Evolutionary conservation across 2,888 invertebrate genomes (phyloP).

Genomic region (Amaurobius ferox): DNA sequence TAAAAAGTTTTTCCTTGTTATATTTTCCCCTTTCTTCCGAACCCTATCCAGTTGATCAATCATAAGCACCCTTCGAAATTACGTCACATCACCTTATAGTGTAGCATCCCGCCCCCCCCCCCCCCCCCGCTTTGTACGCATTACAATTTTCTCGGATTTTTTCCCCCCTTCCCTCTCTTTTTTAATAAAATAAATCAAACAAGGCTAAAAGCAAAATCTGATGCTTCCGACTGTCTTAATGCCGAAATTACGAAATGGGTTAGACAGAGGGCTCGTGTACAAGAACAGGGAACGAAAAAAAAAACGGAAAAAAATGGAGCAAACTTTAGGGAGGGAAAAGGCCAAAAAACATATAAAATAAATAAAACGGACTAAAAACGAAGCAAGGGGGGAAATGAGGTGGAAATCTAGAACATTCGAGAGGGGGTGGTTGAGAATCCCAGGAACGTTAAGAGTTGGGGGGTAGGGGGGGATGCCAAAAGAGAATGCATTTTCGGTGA

Average conservation of each 20-base stretch:
- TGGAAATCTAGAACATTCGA: slow-evolving; percentile 70
- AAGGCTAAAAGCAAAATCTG: slow-evolving; percentile 45
- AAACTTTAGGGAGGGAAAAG: slow-evolving; percentile 14
- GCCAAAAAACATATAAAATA: slow-evolving; percentile 21
- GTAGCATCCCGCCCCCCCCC: slow-evolving; percentile 55
- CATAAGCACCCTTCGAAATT: slow-evolving; percentile 70
- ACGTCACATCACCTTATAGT: slow-evolving; percentile 72
- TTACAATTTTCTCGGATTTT: slow-evolving; percentile 13
- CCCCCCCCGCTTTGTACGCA: not conserved
- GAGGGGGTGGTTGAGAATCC: slow-evolving; percentile 36
- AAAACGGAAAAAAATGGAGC: not conserved
- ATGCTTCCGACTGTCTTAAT: slow-evolving; percentile 69
- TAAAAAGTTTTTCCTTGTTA: not conserved
- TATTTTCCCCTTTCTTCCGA: not conserved
- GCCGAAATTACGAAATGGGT: slow-evolving; percentile 71
- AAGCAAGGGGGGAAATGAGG: slow-evolving; percentile 67
- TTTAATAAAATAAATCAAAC: slow-evolving; percentile 62
- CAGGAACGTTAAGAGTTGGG: slow-evolving; percentile 41
- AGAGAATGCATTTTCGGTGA: slow-evolving; percentile 67
- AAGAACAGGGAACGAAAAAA: not conserved
- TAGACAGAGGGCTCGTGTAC: slow-evolving; percentile 37
- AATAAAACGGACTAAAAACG: slow-evolving; percentile 44
- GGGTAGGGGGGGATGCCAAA: slow-evolving; percentile 8
- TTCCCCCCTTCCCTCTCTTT: slow-evolving; percentile 9
- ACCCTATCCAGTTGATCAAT: slow-evolving; percentile 60